Evolutionary conservation across 2,113 vertebrate species (phyloP), one percentile per base, ranked within the genome.

Genomic region (Uria lomvia): DNA sequence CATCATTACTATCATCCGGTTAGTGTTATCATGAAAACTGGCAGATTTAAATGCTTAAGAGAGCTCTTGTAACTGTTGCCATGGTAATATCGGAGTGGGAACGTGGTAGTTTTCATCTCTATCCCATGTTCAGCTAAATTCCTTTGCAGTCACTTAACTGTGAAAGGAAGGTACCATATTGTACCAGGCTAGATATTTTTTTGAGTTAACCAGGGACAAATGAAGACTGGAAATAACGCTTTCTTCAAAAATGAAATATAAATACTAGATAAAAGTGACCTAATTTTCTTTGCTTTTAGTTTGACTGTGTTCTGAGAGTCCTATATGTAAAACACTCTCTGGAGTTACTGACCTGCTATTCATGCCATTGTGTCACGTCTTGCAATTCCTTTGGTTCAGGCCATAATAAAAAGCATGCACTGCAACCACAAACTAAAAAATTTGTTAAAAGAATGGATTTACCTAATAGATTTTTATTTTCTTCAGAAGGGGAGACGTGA

Each of bases 11-110:
- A 91, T 96, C 84, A 65, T 96, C 94, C 74, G 77, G 81, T 93
- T 94, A 93, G 82, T 18, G 86, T 72, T 92, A 95, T 90, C 88
- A 27, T 82, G 86, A 95, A 96, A 96, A 85, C 90, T 96, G 94
- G 91, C 90, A 94, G 90, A 86, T 96, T 93, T 96, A 96, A 97
- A 97, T 96, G 94, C 93, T 91, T 92, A 88, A 70, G 92, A 96
- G 93, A 88, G 92, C 93, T 91, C 93, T 86, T 91, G 85, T 75
- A 94, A 67, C 79, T 32, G 97, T 98, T 98, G 81, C 96, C 94
- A 97, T 98, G 96, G 97, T 58, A 94, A 97, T 94, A 92, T n/a
- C 86, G 73, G 91, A 76, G 84, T 7, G n/a, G 83, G 86, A 89
- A 71, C 1, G 15, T 94, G 78, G 68, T 95, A 58, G 79, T 90